phyloP scores from a whole-genome alignment of 2,797 vertebrate species.

The Parauchenoglanis punctatus region DNA sequence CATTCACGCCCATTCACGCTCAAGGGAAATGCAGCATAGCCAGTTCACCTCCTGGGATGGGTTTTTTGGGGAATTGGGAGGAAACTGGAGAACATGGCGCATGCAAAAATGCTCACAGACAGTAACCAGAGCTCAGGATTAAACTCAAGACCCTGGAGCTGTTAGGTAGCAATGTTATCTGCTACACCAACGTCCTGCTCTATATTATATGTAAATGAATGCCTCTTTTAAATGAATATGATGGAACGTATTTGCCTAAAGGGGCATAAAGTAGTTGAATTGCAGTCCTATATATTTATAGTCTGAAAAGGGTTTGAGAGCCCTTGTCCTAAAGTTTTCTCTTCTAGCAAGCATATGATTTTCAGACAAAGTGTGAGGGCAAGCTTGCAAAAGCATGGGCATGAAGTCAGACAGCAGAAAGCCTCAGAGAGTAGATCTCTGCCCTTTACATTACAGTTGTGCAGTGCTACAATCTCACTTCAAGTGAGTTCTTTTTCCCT shows the following conservation, averaged over 20 bases:
- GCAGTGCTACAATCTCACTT: background rate
- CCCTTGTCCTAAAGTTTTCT: background rate
- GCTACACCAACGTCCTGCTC: background rate
- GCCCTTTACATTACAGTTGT: slow-evolving; percentile 35
- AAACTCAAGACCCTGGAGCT: background rate
- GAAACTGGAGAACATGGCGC: background rate
- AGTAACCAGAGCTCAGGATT: background rate
- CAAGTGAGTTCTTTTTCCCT: background rate
- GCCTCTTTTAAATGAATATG: background rate
- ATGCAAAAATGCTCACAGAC: background rate
- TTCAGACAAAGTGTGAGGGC: background rate
- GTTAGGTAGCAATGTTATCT: background rate
- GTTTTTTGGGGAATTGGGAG: background rate
- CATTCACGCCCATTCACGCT: background rate
- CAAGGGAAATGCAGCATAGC: background rate
- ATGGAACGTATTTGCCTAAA: background rate
- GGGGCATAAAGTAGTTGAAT: background rate
- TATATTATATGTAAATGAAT: background rate
- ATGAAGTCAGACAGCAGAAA: slow-evolving; percentile 6
- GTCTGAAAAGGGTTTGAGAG: background rate
- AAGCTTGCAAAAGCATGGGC: background rate
- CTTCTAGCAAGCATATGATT: background rate
- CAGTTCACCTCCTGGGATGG: background rate
- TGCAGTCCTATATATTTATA: background rate
- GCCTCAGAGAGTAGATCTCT: slow-evolving; percentile 18